These are phyloP conservation scores for Xestoiulus laeticollis DNA, from an alignment of 2,888 invertebrate genomes.

Conservation along the genomic window DNA sequence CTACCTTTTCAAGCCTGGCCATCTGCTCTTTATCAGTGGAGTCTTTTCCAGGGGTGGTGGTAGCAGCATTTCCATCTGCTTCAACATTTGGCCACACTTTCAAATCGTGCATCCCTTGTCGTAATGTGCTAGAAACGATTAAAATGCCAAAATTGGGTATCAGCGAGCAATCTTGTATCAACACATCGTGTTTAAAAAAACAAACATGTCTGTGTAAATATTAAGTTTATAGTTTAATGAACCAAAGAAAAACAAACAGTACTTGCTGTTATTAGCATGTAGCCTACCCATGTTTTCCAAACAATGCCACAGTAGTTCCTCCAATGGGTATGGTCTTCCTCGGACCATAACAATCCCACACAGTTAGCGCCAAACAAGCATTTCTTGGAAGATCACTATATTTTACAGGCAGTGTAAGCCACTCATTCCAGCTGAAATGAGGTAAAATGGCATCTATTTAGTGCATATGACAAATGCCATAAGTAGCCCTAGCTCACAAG, in stretches of 20 bases:
- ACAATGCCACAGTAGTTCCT: slow-evolving; percentile 90
- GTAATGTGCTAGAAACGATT: slow-evolving; percentile 62
- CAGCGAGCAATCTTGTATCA: background rate
- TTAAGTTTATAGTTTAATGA: background rate
- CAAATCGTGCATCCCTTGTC: slow-evolving; percentile 82
- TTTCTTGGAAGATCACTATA: slow-evolving; percentile 91
- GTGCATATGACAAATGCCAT: background rate
- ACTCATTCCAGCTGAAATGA: slow-evolving; percentile 91
- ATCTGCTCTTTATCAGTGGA: slow-evolving; percentile 80
- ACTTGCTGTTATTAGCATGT: background rate
- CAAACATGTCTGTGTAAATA: slow-evolving; percentile 17
- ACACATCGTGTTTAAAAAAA: background rate
- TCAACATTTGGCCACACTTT: slow-evolving; percentile 86
- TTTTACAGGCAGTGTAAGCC: slow-evolving; percentile 89
- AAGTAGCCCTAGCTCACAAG: background rate
- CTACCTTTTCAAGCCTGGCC: slow-evolving; percentile 82
- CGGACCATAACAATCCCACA: slow-evolving; percentile 91
- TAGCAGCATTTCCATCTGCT: slow-evolving; percentile 78
- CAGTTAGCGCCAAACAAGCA: slow-evolving; percentile 84
- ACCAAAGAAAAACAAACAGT: background rate
- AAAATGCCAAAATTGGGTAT: slow-evolving; percentile 30
- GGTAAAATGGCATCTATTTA: background rate
- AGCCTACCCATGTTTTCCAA: slow-evolving; percentile 86
- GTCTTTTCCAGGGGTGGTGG: slow-evolving; percentile 85
- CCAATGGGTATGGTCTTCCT: slow-evolving; percentile 85